phyloP scores from a whole-genome alignment of 2,113 vertebrate species.

The Megaptera novaeangliae region DNA sequence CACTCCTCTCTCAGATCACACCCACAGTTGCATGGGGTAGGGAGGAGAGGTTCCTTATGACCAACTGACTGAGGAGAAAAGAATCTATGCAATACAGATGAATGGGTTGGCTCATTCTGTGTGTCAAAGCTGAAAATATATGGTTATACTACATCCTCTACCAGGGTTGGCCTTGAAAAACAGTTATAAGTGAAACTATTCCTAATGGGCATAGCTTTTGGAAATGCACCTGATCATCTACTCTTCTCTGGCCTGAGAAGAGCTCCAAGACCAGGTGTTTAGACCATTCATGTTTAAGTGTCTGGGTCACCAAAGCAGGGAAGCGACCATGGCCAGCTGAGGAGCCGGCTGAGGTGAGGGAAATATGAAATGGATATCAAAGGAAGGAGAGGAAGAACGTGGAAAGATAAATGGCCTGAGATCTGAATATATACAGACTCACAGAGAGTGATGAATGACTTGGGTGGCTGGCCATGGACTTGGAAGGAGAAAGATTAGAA shows the following conservation, averaged over 20 bases:
- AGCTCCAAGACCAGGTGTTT: background rate
- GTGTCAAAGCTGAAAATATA: background rate
- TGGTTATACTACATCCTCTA: background rate
- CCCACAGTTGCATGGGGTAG: background rate
- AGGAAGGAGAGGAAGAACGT: background rate
- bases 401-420: background rate
- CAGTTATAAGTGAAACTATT: background rate
- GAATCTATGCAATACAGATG: background rate
- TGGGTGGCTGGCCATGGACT: background rate
- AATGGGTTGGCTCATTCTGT: background rate
- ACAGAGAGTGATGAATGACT: background rate
- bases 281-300: background rate
- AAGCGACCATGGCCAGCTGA: background rate
- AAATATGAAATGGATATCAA: background rate
- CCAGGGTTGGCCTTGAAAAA: background rate
- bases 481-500: background rate
- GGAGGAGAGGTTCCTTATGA: background rate
- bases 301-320: background rate
- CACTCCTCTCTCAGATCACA: background rate
- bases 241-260: background rate
- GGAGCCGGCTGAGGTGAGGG: background rate
- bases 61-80: background rate
- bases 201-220: background rate
- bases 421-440: background rate
- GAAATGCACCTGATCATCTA: background rate